Conservation (phyloP, 1,140 invertebrate species). For the Cydia splendana region DNA sequence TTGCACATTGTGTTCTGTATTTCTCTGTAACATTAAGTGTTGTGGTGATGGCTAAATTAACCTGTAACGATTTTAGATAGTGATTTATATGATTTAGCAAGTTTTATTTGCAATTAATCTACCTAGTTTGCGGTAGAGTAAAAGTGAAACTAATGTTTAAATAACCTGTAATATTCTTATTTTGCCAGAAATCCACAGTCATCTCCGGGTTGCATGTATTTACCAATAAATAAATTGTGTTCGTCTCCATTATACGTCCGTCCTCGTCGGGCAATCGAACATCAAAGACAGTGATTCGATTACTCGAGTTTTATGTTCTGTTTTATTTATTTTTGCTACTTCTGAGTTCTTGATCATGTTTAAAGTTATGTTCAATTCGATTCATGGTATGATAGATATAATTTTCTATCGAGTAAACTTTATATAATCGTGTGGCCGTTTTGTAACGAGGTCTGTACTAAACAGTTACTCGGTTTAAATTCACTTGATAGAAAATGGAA, state of each 20-base stretch:
- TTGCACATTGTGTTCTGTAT: slow-evolving; percentile 41
- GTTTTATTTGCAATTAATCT: background rate
- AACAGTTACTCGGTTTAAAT: background rate
- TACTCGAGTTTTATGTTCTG: slow-evolving; percentile 54
- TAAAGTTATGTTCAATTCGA: background rate
- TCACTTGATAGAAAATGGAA: background rate
- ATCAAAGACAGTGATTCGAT: slow-evolving; percentile 58
- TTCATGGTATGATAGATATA: background rate
- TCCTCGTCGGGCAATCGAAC: slow-evolving; percentile 48
- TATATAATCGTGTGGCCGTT: too few relatives aligned
- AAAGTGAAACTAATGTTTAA: background rate
- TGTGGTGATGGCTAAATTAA: slow-evolving; percentile 40
- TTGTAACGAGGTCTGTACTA: too few relatives aligned
- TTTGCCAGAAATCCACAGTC: slow-evolving; percentile 6
- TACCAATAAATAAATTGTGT: slow-evolving; percentile 75
- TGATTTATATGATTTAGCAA: slow-evolving; percentile 9
- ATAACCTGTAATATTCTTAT: background rate
- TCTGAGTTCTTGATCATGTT: slow-evolving; percentile 32
- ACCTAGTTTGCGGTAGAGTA: slow-evolving; percentile 14
- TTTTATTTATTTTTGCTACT: slow-evolving; percentile 72
- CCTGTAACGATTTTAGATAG: background rate
- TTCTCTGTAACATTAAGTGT: slow-evolving; percentile 40
- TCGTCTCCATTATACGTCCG: slow-evolving; percentile 36
- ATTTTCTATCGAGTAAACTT: too few relatives aligned
- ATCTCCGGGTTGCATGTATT: slow-evolving; percentile 67